These are phyloP conservation scores for Cryptophagus acutangulus DNA, from an alignment of 2,888 invertebrate species.

Conservation along the genomic window DNA sequence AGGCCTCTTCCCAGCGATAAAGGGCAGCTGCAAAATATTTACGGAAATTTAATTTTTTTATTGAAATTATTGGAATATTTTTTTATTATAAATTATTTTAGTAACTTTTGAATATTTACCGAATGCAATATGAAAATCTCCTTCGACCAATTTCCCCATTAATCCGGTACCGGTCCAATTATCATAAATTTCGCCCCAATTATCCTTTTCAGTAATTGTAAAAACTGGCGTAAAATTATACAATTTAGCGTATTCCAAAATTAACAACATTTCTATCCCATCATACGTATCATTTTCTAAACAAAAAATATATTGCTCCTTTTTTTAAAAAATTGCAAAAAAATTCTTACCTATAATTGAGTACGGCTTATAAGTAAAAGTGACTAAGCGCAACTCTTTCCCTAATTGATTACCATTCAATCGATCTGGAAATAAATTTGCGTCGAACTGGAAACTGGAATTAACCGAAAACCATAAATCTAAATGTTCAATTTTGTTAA, in stretches of 20 bases:
- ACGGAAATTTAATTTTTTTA: conserved; percentile 34
- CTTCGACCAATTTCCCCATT: conserved; percentile 57
- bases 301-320: not conserved
- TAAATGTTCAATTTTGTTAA: conserved; percentile 9
- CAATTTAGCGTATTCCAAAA: conserved; percentile 49
- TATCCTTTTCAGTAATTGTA: conserved; percentile 50
- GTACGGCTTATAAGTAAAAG: conserved; percentile 58
- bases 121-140: conserved; percentile 52
- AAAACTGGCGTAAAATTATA: conserved; percentile 47
- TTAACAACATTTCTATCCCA: conserved; percentile 53
- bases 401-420: conserved; percentile 43
- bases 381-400: conserved; percentile 48
- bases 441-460: conserved; percentile 8
- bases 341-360: conserved; percentile 40
- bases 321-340: conserved; percentile 4
- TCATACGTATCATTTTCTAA: conserved; percentile 36
- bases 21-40: conserved; percentile 44
- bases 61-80: too few species aligned
- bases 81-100: not conserved
- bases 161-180: conserved; percentile 61
- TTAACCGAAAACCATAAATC: conserved; percentile 15
- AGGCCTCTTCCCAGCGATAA: conserved; percentile 59
- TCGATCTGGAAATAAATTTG: conserved; percentile 20
- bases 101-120: not conserved
- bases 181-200: conserved; percentile 62